Evolutionary conservation across 2,888 invertebrate genomes (phyloP), one percentile per base, ranked within the genome.

Genomic region (Blastobasis adustella): DNA sequence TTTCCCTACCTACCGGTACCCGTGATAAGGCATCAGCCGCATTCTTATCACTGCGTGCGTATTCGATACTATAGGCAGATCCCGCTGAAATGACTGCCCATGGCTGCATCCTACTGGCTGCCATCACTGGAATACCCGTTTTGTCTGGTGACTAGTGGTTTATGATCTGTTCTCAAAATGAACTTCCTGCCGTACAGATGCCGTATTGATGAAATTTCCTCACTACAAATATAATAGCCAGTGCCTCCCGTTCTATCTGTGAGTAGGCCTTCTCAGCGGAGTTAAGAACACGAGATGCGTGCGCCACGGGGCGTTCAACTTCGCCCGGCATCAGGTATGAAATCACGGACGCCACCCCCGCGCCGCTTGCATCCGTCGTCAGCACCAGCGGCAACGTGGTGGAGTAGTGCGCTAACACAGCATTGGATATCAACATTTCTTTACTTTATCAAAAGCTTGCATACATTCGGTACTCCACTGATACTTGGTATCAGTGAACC

Each of bases 121-220:
- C 59, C 55, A 57, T 61, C 2, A 49, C 39, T 9, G 55, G 53
- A 9, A 57, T 52, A 23, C 57, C 60, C 5, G 36, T 39, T 44
- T 61, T 58, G 36, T 46, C 10, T 58, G 4, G 50, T 23, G 1
- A 53, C 50, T 7, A 59, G 40, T 5, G 56, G 59, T 42, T 55
- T 58, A 43, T 55, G 55, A 39, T 56, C 57, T 0, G 55, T 59
- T 10, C 52, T 45, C 2, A 59, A 10, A 37, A 47, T 47, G 36
- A 59, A 55, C 8, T 52, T 49, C 4, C 57, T 8, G 8, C 52
- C 52, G 46, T 49, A 52, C 4, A 57, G 38, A 46, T n/a, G n/a
- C n/a, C n/a, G n/a, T 57, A 57, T 37, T 58, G 55, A 45, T 58
- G 55, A 37, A 52, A 54, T 45, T 55, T 55, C 6, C 42, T 45